Evolutionary conservation across 2,113 vertebrate genomes (phyloP).

Genomic region (Aegithalos caudatus): DNA sequence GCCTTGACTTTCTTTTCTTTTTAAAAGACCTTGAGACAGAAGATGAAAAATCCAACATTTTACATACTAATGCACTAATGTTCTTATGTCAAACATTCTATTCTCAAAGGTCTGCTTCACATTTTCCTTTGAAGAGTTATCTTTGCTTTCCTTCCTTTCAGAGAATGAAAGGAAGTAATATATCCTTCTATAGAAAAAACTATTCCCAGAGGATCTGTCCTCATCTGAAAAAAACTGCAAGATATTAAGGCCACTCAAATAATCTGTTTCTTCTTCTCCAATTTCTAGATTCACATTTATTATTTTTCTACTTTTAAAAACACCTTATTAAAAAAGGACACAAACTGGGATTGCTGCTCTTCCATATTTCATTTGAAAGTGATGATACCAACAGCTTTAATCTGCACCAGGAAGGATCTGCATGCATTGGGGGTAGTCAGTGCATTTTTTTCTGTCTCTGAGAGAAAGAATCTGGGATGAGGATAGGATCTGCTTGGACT

Average conservation of each 20-base stretch:
- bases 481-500: not conserved
- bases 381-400: not conserved
- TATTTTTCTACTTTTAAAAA: not conserved
- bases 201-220: not conserved
- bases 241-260: not conserved
- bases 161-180: not conserved
- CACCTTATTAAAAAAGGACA: not conserved
- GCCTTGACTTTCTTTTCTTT: not conserved
- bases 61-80: not conserved
- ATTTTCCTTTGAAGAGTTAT: not conserved
- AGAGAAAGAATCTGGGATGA: not conserved
- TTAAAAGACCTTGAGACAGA: not conserved
- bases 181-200: not conserved
- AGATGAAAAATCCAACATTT: slow-evolving; percentile 13
- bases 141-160: not conserved
- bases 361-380: not conserved
- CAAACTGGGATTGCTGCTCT: not conserved
- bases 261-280: not conserved
- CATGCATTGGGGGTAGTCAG: not conserved
- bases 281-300: not conserved
- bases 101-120: not conserved
- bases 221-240: not conserved
- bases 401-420: not conserved
- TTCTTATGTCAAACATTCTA: not conserved
- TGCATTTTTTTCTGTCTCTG: not conserved